Evolutionary conservation across 2,888 invertebrate species (phyloP).

Genomic region (Digitonthophagus gazella): DNA sequence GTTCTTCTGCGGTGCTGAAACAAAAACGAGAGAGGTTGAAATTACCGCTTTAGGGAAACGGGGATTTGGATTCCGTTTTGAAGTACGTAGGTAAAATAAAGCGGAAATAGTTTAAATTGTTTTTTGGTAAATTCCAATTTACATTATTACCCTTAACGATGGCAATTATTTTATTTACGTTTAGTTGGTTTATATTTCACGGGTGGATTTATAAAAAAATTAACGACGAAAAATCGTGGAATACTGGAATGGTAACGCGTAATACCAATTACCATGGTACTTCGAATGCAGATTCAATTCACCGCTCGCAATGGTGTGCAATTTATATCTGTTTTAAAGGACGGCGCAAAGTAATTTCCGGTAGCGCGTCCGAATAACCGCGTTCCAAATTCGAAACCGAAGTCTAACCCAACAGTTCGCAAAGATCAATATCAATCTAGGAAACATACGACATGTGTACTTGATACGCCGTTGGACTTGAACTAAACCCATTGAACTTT

Average conservation of each 20-base stretch:
- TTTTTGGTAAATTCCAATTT: neutral
- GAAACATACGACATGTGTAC: neutral
- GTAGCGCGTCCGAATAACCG: neutral
- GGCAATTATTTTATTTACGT: neutral
- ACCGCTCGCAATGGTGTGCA: neutral
- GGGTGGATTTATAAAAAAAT: neutral
- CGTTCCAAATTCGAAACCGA: neutral
- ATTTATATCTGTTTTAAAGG: neutral
- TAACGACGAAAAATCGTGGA: neutral
- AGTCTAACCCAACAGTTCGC: neutral
- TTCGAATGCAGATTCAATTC: neutral
- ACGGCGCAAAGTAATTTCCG: neutral
- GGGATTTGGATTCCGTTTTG: no score
- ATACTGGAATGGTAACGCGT: neutral
- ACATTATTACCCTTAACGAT: neutral
- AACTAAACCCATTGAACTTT: neutral
- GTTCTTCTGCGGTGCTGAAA: conserved; percentile 44
- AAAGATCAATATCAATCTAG: neutral
- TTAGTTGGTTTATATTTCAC: neutral
- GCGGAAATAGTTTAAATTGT: neutral
- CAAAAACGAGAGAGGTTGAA: conserved; percentile 21
- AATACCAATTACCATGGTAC: neutral
- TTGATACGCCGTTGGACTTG: neutral
- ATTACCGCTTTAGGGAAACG: neutral
- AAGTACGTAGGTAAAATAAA: neutral